Evolutionary conservation across 2,113 vertebrate species (phyloP), one percentile per base, ranked within the genome.

Genomic region (Hemichromis elongatus): DNA sequence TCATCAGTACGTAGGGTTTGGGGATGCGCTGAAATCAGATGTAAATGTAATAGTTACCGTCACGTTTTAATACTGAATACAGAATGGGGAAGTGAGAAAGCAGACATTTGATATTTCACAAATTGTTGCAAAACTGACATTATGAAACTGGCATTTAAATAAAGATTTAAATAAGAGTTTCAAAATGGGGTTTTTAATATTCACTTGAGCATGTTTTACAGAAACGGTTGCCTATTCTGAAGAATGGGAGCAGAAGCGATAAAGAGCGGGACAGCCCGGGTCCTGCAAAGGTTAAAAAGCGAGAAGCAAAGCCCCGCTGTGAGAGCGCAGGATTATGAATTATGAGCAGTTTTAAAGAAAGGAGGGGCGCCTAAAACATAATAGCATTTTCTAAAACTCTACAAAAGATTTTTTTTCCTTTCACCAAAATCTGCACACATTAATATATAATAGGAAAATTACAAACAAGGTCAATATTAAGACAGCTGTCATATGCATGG

Each of bases 311-410:
- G 26, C 21, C 77, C 56, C 68, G 68, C 78, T 75, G 79, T 78
- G 79, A 86, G 85, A 85, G 82, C 66, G 68, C 68, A 18, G 81
- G 2, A 16, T n/a, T 53, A 91, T 89, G 70, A 92, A 21, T 16
- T 53, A 92, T 89, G 81, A 93, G 91, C 68, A 35, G 5, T 61
- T 61, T 61, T 61, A 80, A 35, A 59, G 83, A 59, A 56, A 79
- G 53, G 47, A 21, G 33, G 3, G 5, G 54, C 12, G 21, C 80
- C 80, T 83, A 6, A 79, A 88, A 42, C 80, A 92, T 75, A 59
- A 80, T 40, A 54, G 81, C 19, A 77, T 26, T 79, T 28, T 77
- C n/a, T 30, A 19, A 61, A n/a, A 66, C 28, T 24, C 18, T 9
- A 30, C 7, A 52, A 40, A 24, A 52, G 66, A 28, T 9, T 19